Evolutionary conservation across 2,888 invertebrate genomes (phyloP).

Genomic region (Acleris literana): DNA sequence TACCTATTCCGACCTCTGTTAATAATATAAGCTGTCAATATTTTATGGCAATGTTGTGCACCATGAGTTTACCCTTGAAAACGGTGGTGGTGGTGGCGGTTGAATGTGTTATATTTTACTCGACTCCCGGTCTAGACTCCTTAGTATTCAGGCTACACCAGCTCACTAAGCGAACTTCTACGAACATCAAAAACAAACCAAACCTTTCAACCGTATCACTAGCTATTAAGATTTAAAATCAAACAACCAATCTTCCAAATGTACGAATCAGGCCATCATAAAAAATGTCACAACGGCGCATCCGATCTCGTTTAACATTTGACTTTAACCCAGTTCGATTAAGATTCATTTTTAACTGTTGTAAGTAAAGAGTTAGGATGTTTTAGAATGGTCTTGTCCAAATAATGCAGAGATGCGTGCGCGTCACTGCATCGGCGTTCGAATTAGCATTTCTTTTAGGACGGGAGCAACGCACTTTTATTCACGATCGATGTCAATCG

Average conservation of each 20-base stretch:
- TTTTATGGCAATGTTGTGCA: no score
- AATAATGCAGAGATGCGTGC: conserved; percentile 61
- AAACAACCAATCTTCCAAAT: neutral
- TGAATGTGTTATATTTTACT: neutral
- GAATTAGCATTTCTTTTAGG: conserved; percentile 48
- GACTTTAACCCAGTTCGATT: neutral
- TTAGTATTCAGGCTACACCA: conserved; percentile 40
- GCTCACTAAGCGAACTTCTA: conserved; percentile 54
- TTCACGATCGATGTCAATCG: conserved; percentile 31
- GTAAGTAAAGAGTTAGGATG: neutral
- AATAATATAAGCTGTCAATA: no score
- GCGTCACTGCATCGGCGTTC: conserved; percentile 46
- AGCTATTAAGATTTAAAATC: conserved; percentile 11
- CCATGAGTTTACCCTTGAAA: no score
- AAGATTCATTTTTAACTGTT: neutral
- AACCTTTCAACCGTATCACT: conserved; percentile 10
- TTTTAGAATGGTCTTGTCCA: conserved; percentile 33
- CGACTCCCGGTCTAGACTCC: conserved; percentile 20
- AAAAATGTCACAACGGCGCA: neutral
- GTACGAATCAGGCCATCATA: neutral
- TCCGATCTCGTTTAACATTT: neutral
- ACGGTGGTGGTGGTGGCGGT: no score
- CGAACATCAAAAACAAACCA: conserved; percentile 44
- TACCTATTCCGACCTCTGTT: no score
- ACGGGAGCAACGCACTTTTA: conserved; percentile 49